phyloP scores from a whole-genome alignment of 2,113 vertebrate genomes.

The Podocnemis expansa region DNA sequence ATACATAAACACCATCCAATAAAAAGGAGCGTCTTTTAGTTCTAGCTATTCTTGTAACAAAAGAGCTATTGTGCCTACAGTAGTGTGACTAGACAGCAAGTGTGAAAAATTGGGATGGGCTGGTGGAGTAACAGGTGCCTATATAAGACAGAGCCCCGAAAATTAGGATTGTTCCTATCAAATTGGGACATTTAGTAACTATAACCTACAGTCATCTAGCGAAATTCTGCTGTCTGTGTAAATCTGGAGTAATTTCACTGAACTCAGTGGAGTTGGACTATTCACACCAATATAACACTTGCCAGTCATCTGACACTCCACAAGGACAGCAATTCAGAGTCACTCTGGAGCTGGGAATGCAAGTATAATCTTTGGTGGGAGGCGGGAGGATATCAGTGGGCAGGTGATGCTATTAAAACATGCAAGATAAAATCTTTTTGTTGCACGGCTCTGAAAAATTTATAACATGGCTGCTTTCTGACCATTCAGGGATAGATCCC shows the following conservation, averaged over 20 bases:
- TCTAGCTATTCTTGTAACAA: conserved; percentile 16
- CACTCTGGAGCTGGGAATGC: not conserved
- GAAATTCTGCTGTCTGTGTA: not conserved
- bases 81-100: no score
- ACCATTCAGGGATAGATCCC: not conserved
- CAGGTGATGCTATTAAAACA: not conserved
- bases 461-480: not conserved
- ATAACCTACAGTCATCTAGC: not conserved
- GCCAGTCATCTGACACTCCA: not conserved
- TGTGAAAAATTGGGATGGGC: no score
- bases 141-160: no score
- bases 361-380: no score
- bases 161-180: no score
- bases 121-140: no score
- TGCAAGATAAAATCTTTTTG: not conserved
- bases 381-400: not conserved
- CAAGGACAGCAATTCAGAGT: not conserved
- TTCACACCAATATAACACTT: not conserved
- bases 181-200: no score
- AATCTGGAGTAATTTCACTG: not conserved
- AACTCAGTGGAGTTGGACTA: not conserved
- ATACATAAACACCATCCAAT: not conserved
- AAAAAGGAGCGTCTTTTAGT: not conserved
- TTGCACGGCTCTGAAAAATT: not conserved
- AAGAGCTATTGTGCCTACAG: not conserved